Conservation (phyloP, 2,113 vertebrate species). For the Aleadryas rufinucha region DNA sequence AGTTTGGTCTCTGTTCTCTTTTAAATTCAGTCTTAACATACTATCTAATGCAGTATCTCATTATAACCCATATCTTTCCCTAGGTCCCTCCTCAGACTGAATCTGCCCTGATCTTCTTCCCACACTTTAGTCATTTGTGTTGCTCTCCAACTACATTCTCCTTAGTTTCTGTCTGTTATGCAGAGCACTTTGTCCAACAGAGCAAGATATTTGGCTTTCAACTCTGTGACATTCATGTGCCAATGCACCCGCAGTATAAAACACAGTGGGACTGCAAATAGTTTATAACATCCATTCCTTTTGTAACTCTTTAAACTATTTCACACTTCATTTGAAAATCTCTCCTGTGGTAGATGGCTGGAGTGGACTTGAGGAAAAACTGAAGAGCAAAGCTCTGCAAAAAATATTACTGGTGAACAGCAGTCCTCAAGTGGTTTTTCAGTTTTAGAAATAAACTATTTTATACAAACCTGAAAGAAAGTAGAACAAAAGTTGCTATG, state of each 20-base stretch:
- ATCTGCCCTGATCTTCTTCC: background rate
- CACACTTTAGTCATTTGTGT: background rate
- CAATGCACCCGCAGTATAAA: background rate
- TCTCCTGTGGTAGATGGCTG: background rate
- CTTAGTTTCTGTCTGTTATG: background rate
- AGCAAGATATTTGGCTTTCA: slow-evolving; percentile 8
- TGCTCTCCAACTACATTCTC: background rate
- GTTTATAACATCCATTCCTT: slow-evolving; percentile 23
- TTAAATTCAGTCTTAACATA: background rate
- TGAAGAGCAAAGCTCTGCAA: background rate
- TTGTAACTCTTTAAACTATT: slow-evolving; percentile 37
- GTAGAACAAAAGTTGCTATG: background rate
- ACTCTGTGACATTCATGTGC: background rate
- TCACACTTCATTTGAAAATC: slow-evolving; percentile 40
- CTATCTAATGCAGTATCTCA: background rate
- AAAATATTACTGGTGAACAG: background rate
- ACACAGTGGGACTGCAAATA: background rate
- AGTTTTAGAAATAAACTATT: background rate
- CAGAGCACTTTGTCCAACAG: background rate
- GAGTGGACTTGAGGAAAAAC: background rate
- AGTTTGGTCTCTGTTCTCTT: background rate
- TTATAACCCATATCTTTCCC: background rate
- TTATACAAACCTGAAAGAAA: background rate
- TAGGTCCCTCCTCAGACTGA: background rate
- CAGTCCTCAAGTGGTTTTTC: background rate